Conservation (phyloP, 2,797 vertebrate species). For the Micropoecilia bifurca region DNA sequence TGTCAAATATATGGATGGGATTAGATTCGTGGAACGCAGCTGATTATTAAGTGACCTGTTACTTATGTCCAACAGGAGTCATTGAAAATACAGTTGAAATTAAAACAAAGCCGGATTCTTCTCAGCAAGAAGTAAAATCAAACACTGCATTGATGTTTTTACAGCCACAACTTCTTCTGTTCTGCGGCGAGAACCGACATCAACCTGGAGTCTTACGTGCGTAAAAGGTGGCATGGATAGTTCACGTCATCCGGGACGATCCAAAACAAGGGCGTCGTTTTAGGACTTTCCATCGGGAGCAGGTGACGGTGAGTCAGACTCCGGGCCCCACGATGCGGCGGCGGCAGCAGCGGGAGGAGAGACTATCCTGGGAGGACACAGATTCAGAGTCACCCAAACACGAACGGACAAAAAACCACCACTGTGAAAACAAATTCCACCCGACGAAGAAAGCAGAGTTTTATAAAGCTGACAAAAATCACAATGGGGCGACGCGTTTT, state of each 20-base stretch:
- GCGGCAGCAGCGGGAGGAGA: slow-evolving; percentile 24
- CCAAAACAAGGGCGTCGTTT: slow-evolving; percentile 29
- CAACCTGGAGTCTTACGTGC: slow-evolving; percentile 11
- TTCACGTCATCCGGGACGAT: slow-evolving; percentile 23
- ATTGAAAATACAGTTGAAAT: not conserved
- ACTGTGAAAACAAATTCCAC: slow-evolving; percentile 58
- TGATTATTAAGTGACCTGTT: not conserved
- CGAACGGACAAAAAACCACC: slow-evolving; percentile 59
- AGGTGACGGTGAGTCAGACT: slow-evolving; percentile 65
- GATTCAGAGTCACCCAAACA: slow-evolving; percentile 52
- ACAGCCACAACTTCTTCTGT: slow-evolving; percentile 14
- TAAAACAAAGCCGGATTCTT: slow-evolving; percentile 4
- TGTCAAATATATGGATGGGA: not conserved
- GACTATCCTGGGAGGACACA: slow-evolving; percentile 27
- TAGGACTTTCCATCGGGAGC: slow-evolving; percentile 22
- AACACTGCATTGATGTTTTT: not conserved
- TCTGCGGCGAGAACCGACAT: not conserved
- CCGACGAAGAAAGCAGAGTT: slow-evolving; percentile 44
- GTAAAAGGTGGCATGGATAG: slow-evolving; percentile 21
- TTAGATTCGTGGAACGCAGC: not conserved
- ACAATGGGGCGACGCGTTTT: slow-evolving; percentile 47
- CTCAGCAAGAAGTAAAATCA: not conserved
- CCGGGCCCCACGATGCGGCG: slow-evolving; percentile 35
- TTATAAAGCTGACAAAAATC: slow-evolving; percentile 63
- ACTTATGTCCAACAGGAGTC: slow-evolving; percentile 13